Base-by-base conservation (phyloP, 2,888 invertebrate genomes). In the Vesta saturnalis region DNA sequence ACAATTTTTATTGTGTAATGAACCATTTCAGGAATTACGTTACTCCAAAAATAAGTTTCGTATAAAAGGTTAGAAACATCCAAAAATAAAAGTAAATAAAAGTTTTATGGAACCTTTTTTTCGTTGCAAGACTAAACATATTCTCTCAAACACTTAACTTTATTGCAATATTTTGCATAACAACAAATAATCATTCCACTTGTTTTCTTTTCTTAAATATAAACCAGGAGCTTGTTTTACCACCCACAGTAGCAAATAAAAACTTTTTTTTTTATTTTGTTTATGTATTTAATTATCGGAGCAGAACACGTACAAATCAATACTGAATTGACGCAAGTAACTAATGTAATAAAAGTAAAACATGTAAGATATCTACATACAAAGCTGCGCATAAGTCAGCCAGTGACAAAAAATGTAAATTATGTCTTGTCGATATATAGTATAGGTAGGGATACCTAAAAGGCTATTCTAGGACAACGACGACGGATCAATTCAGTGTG, bases 301-400 rank as follows among this genome's bases (percentile, higher is more conserved):
- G 58, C 43, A 65, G 59, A 65, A 66, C 67, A 60, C 57, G 64
- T 62, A 64, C 66, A 67, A 67, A 71, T 67, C 64, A 70, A 68
- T 66, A 56, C 67, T n/a, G 39, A 39, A 39, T 39, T 39, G 39
- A 39, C 39, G 39, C 39, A 39, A 39, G 39, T 39, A 69, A 71
- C 63, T 54, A 64, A 62, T 39, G 59, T 43, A 67, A 70, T 47
- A 63, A 56, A 65, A 68, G 62, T 66, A 71, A 74, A 75, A 76
- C 73, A 58, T 15, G 73, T 47, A 39, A 60, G 14, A 64, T 60
- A 64, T 68, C 60, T 68, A 60, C 68, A 69, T 76, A 70, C 73
- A 76, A 78, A 77, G 78, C 74, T 77, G 77, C 75, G 77, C 77
- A 75, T 78, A 78, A 79, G 76, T 77, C 78, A 78, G 68, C 69